Base-by-base conservation (phyloP, 2,888 invertebrate species). In the Troides aeacus region DNA sequence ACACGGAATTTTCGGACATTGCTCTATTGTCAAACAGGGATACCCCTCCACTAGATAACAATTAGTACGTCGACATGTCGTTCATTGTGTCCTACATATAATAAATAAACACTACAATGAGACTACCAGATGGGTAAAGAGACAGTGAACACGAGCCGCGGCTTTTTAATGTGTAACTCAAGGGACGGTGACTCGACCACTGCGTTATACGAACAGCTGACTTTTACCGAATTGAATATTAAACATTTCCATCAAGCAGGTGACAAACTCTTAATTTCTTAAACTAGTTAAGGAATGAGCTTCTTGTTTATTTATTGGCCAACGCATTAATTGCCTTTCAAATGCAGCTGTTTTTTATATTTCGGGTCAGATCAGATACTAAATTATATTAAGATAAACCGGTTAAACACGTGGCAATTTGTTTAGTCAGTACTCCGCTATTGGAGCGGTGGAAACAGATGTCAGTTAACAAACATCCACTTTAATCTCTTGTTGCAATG, bases 1-100 rank as follows among this genome's bases (percentile, higher is more conserved):
- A 92, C 87, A 91, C 86, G 88, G 90, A 90, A 88, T 89, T 90
- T 87, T 89, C 74, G 79, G 86, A 88, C 89, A 86, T 87, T 86
- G 86, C 83, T 80, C 86, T 77, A 84, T 91, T 92, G 90, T 90
- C 78, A 78, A 76, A 80, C 74, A 72, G 79, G 30, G 58, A 61
- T 63, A 66, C 66, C 75, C 75, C 78, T 84, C 81, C 84, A 88
- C 87, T 88, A 86, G 89, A 89, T 87, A 81, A 91, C 89, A 90
- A 92, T 92, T 92, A 90, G 90, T 86, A 84, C 85, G 79, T 90
- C 81, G 82, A 89, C 86, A 81, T 85, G 82, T 79, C 74, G 62
- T 69, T 73, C 79, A 83, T 90, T 91, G 90, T 85, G 78, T 87
- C 84, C 79, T 73, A 71, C 74, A 79, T 82, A 84, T 88, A 87